phyloP scores from a whole-genome alignment of 2,113 vertebrate genomes.

The Lutjanus erythropterus region DNA sequence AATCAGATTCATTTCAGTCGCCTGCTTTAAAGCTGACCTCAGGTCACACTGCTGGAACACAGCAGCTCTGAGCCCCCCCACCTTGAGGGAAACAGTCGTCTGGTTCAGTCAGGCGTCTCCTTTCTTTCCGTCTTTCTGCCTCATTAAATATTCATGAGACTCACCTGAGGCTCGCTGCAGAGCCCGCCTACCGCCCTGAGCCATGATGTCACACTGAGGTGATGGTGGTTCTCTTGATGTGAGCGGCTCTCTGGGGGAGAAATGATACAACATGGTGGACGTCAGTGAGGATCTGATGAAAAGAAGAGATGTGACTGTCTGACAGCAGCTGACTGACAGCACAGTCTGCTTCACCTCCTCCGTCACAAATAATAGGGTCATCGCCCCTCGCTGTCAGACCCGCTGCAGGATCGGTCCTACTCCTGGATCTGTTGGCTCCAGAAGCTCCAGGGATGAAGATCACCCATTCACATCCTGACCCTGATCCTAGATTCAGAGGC shows the following conservation, averaged over 20 bases:
- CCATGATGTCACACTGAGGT: constrained; percentile 26
- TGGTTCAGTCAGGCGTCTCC: constrained; percentile 8
- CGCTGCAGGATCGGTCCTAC: neutral
- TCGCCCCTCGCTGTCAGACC: neutral
- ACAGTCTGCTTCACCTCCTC: constrained; percentile 22
- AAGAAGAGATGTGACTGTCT: constrained; percentile 11
- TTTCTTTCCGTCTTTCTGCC: constrained; percentile 12
- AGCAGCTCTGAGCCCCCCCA: constrained; percentile 6
- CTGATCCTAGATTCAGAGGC: neutral
- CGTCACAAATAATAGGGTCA: constrained; percentile 11
- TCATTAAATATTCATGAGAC: constrained; percentile 59
- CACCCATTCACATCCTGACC: neutral
- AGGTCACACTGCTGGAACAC: neutral
- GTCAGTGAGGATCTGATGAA: constrained; percentile 40
- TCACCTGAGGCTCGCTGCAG: constrained; percentile 43
- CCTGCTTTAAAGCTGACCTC: constrained; percentile 8
- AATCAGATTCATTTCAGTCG: constrained; percentile 43
- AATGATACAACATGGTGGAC: constrained; percentile 48
- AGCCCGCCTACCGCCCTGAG: constrained; percentile 22
- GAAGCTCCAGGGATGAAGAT: neutral
- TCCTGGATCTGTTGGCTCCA: neutral
- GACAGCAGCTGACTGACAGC: constrained; percentile 44
- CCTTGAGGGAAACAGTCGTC: constrained; percentile 19
- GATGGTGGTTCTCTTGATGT: constrained; percentile 24
- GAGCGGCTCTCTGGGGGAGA: constrained; percentile 27